Percentiles rank a stretch among this genome's conserved stretches.
Evolutionary conservation across 2,888 invertebrate species (phyloP).

Genomic region (Thysanoteuthis rhombus): DNA sequence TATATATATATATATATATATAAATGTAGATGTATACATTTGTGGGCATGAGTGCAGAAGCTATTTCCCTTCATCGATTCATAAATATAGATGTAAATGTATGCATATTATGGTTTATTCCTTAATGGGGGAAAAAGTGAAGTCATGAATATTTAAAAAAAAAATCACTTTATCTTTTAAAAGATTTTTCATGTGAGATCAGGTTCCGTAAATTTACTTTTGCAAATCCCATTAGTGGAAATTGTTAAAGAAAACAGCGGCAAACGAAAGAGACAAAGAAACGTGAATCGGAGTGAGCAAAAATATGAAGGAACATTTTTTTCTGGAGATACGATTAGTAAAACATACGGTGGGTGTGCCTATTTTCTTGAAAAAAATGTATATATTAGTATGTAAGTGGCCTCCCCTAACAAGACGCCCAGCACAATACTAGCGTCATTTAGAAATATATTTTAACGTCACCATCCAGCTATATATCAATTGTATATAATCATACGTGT

Average conservation of each 20-base stretch:
- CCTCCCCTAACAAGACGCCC: too few relatives aligned
- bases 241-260: not conserved
- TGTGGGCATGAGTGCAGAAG: not conserved
- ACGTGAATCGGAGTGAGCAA: not conserved
- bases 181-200: not conserved
- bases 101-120: not conserved
- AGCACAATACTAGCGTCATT: too few relatives aligned
- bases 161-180: not conserved
- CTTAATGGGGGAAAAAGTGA: not conserved
- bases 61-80: not conserved
- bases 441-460: too few relatives aligned
- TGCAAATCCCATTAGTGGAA: not conserved
- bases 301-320: not conserved
- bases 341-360: not conserved
- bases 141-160: not conserved
- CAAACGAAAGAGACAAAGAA: not conserved
- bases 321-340: not conserved
- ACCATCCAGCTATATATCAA: too few relatives aligned
- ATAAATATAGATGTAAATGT: not conserved
- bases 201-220: not conserved
- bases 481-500: too few relatives aligned
- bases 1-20: not conserved
- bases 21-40: not conserved
- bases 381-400: not conserved
- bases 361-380: not conserved